Evolutionary conservation across 2,113 vertebrate species (phyloP), one percentile per base, ranked within the genome.

Genomic region (Ophiodon elongatus): DNA sequence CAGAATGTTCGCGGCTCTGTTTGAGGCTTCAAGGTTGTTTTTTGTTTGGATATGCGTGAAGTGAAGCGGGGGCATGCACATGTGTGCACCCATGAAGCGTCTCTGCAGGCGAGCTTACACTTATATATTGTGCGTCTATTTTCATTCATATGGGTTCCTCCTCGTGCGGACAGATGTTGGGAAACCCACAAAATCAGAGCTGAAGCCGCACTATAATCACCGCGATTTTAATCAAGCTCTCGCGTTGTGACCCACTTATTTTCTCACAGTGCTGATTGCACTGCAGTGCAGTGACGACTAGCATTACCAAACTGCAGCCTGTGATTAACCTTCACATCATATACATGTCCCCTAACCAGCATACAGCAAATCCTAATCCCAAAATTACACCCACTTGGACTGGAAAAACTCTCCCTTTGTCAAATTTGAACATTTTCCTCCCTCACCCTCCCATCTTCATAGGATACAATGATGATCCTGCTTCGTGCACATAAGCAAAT

Each of bases 241-340:
- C 56, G 79, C 88, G 85, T 92, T 87, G 93, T 94, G 94, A 96
- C 94, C 94, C 94, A 93, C 92, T 95, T 94, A 88, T 95, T 93
- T 92, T 92, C 88, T 90, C 91, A 80, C 87, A 39, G 91, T 87
- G 82, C 92, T 95, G 94, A 95, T 96, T 96, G 92, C 89, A 41
- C 84, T 89, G 85, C 88, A 88, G 69, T 74, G 76, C 88, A 88
- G 89, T 89, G 91, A 91, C 76, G 72, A 92, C 89, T 84, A 79
- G 88, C 91, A 91, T 91, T 93, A 90, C 83, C 79, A 91, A 91
- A 87, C 84, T 86, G 80, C 84, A 93, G 88, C 83, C 92, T 91
- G 73, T 94, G 93, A 94, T 95, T 95, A 95, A 94, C 95, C 94
- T 95, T 94, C 92, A 94, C 89, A 91, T 94, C 89, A 89, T 93